Base-by-base conservation (phyloP, 2,888 invertebrate species). In the Megastigmus dorsalis region DNA sequence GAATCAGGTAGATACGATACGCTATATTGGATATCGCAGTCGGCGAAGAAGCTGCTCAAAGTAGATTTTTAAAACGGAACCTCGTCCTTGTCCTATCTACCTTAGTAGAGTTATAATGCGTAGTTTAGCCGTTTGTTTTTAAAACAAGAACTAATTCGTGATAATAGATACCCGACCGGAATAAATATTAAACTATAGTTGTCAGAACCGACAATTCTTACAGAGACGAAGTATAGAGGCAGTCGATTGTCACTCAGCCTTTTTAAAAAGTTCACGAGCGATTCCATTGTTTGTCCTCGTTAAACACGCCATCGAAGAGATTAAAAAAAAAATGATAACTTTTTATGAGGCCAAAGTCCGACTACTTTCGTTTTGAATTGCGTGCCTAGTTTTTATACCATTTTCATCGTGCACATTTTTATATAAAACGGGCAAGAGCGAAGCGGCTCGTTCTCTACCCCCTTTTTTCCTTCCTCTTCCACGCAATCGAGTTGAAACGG, bases 31-130 rank as follows among this genome's bases (percentile, higher is more conserved):
- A 41, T 38, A 38, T 54, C 9, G 15, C 52, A 5, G 69, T 77
- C 71, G 72, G 70, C 69, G 76, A 77, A 72, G 78, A 79, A 81
- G 78, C 85, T 84, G 83, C 83, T 85, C 84, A 82, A 82, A 80
- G 77, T 84, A 85, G 83, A 79, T 81, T 83, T 80, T 71, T 80
- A 78, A 77, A 59, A 63, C 66, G 68, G 66, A 60, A 66, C 41
- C 45, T 65, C 36, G 30, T 50, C 65, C 38, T 75, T 59, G 18
- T 33, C 23, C 45, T 33, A 55, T 50, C 10, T 28, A 30, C 10
- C 23, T 41, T 41, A 7, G 55, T 63, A 55, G 68, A 68, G 13
- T 67, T 62, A 28, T 45, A 36, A 43, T 43, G 57, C 18, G n/a
- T 60, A 66, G 57, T 30, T 72, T 70, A 62, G 10, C 59, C 18